Conservation (phyloP, 2,797 vertebrate species). For the Champsocephalus gunnari region DNA sequence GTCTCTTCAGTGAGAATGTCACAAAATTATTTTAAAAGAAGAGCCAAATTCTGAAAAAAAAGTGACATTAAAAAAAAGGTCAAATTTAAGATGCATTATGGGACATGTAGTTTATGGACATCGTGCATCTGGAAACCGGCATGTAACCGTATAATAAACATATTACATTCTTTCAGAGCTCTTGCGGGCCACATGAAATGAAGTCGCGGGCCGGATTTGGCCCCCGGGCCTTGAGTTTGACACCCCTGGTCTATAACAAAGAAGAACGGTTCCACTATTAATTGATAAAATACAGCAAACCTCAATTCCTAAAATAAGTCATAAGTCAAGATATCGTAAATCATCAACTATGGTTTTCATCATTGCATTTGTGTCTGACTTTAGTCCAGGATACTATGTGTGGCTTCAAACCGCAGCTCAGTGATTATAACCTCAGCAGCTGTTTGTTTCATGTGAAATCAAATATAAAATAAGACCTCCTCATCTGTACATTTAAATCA, state of each 20-base stretch:
- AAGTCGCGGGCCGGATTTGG: too few relatives aligned
- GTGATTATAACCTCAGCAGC: background rate
- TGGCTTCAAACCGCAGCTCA: background rate
- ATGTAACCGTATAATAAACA: too few relatives aligned
- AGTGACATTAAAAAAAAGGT: too few relatives aligned
- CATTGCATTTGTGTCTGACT: background rate
- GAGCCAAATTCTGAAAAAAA: too few relatives aligned
- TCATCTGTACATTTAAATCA: background rate
- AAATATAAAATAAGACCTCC: background rate
- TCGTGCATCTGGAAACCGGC: too few relatives aligned
- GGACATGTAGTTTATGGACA: too few relatives aligned
- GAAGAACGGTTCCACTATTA: background rate
- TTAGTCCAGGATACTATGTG: background rate
- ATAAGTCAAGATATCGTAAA: background rate
- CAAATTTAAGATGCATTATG: too few relatives aligned
- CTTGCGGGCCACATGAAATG: too few relatives aligned
- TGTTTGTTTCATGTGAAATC: background rate
- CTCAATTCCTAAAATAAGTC: background rate
- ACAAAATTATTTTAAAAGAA: too few relatives aligned
- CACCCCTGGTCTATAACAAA: background rate
- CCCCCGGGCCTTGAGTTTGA: too few relatives aligned
- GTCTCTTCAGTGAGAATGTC: too few relatives aligned
- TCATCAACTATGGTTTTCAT: slow-evolving; percentile 3
- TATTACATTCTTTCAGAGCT: too few relatives aligned
- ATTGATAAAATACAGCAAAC: background rate